A percentile compares a stretch with the other conserved stretches of the same genome.
Evolutionary conservation across 1,140 invertebrate species (phyloP).

Genomic region (Zaprionus capensis): DNA sequence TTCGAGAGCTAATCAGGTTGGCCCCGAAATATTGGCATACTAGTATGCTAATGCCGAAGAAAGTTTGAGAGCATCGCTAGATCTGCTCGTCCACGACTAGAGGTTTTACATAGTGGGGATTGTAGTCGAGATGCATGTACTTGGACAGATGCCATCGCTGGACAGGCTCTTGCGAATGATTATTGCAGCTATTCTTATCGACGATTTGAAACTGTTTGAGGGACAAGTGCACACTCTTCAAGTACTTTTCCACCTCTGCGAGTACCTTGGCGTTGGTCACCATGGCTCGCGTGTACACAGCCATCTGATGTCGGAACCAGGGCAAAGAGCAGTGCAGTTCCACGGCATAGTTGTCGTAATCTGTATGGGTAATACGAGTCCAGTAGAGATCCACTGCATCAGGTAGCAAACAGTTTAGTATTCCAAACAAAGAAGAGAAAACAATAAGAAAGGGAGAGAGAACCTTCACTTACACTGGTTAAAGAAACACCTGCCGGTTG

Average conservation of each 20-base stretch:
- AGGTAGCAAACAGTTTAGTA: too few species aligned
- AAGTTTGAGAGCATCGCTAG: slow-evolving; percentile 58
- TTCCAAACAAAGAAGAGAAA: neutral
- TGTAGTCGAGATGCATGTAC: slow-evolving; percentile 54
- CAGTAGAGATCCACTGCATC: slow-evolving; percentile 61
- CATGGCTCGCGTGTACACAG: slow-evolving; percentile 45
- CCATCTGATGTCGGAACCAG: slow-evolving; percentile 63
- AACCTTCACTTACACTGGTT: slow-evolving; percentile 43
- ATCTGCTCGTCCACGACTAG: slow-evolving; percentile 55
- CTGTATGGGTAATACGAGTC: slow-evolving; percentile 58
- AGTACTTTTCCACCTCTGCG: slow-evolving; percentile 26
- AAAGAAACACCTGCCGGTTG: slow-evolving; percentile 34
- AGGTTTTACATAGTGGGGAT: slow-evolving; percentile 62
- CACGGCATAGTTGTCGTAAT: slow-evolving; percentile 53
- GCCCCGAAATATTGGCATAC: slow-evolving; percentile 40
- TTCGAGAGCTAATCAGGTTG: slow-evolving; percentile 38
- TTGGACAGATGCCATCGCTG: slow-evolving; percentile 58
- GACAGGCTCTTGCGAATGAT: slow-evolving; percentile 6
- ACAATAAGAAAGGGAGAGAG: neutral
- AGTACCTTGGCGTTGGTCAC: slow-evolving; percentile 14
- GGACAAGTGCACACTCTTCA: slow-evolving; percentile 25
- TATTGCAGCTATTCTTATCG: slow-evolving; percentile 19
- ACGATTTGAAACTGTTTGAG: slow-evolving; percentile 27
- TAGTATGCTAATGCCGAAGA: slow-evolving; percentile 53
- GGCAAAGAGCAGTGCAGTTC: slow-evolving; percentile 60